Conservation (phyloP, 2,113 vertebrate species). For the Amphilophus citrinellus region DNA sequence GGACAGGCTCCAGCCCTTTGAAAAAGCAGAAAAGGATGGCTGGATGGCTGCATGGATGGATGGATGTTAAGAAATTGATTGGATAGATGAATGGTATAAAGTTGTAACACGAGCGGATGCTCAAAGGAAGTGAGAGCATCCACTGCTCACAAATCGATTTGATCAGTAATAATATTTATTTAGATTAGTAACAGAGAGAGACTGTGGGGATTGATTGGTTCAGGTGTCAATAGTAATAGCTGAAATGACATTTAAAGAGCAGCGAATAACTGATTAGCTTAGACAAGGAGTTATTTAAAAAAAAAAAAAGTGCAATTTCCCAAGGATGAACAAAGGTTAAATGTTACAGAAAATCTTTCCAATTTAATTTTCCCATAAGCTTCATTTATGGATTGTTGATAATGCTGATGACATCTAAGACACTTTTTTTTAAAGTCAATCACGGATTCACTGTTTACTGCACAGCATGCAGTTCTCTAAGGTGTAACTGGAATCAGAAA, state of each 20-base stretch:
- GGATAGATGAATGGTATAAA: neutral
- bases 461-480: fast-evolving
- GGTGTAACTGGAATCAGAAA: neutral
- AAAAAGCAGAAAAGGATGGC: too few relatives aligned
- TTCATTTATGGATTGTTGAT: neutral
- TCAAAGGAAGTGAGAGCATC: neutral
- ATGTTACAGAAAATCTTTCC: neutral
- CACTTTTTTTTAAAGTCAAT: neutral
- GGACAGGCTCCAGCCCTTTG: neutral
- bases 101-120: neutral
- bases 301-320: neutral
- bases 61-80: neutral
- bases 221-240: neutral
- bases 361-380: neutral
- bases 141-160: neutral
- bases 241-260: constrained; percentile 1
- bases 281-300: neutral
- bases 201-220: neutral
- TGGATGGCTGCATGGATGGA: neutral
- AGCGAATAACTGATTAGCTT: neutral
- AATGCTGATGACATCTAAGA: neutral
- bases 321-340: neutral
- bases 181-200: constrained; percentile 2
- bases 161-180: constrained; percentile 7
- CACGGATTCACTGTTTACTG: neutral